These are phyloP conservation scores for Porites lutea DNA, from an alignment of 64 coral and sea anemone genomes.

Conservation along the genomic window DNA sequence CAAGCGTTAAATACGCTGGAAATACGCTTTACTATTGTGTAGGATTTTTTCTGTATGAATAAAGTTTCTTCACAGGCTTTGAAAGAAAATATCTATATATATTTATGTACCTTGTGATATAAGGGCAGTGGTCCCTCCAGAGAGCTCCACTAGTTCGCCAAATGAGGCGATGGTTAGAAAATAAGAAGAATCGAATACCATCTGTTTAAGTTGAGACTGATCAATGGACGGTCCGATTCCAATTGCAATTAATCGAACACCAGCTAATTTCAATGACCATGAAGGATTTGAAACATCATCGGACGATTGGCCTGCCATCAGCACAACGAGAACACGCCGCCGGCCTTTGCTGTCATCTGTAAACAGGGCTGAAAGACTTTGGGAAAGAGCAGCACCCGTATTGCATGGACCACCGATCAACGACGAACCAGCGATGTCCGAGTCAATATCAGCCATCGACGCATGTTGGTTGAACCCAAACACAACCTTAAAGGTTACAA, in stretches of 20 bases:
- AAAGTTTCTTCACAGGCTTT: too few relatives aligned
- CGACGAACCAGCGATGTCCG: background rate
- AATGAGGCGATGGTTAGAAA: constrained; percentile 8
- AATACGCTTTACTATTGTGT: too few relatives aligned
- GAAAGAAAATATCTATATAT: too few relatives aligned
- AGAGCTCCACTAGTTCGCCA: background rate
- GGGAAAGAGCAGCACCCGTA: background rate
- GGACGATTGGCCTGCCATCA: constrained; percentile 49
- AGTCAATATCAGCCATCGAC: background rate
- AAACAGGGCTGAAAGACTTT: constrained; percentile 19
- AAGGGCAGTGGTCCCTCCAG: background rate
- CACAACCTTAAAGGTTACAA: background rate
- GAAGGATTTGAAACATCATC: constrained; percentile 38
- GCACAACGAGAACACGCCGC: constrained; percentile 33
- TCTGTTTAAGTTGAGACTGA: constrained; percentile 20
- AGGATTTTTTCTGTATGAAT: too few relatives aligned
- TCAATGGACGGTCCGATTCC: constrained; percentile 45
- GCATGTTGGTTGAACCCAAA: background rate
- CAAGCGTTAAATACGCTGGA: too few relatives aligned
- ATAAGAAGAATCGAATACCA: constrained; percentile 27
- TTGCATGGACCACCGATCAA: background rate
- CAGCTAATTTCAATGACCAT: background rate
- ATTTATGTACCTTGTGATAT: background rate
- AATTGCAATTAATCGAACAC: constrained; percentile 38
- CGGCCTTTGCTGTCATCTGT: constrained; percentile 3